These are phyloP conservation scores for Parelbella ahira DNA, from an alignment of 2,888 invertebrate genomes.

Conservation along the genomic window DNA sequence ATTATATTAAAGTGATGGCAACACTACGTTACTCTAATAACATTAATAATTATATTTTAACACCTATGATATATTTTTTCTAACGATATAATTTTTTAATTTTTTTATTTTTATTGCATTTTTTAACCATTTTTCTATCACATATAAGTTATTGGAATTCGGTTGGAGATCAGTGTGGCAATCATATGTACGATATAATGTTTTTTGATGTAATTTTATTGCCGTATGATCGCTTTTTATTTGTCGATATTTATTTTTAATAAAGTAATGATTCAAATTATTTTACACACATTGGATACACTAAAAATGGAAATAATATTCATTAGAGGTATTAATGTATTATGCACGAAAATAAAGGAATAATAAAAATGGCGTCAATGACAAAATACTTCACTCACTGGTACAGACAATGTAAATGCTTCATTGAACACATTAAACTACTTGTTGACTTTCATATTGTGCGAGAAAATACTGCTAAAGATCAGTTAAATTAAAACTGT, in stretches of 20 bases:
- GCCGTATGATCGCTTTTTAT: too few relatives aligned
- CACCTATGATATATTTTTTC: slow-evolving; percentile 20
- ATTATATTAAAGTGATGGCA: too few relatives aligned
- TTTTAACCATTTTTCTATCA: slow-evolving; percentile 41
- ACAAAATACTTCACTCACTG: not conserved
- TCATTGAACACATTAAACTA: slow-evolving; percentile 8
- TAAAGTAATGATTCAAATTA: too few relatives aligned
- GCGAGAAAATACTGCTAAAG: slow-evolving; percentile 5
- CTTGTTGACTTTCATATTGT: slow-evolving; percentile 2
- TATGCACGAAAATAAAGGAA: not conserved
- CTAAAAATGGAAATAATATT: too few relatives aligned
- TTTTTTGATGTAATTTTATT: too few relatives aligned
- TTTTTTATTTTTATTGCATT: slow-evolving; percentile 24
- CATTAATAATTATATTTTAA: slow-evolving; percentile 12
- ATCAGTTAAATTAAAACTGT: too few relatives aligned
- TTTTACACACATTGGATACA: too few relatives aligned
- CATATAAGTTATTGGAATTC: slow-evolving; percentile 46
- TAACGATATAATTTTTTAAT: slow-evolving; percentile 21
- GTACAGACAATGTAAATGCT: slow-evolving; percentile 10
- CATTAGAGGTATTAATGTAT: too few relatives aligned
- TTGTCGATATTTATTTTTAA: too few relatives aligned
- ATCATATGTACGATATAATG: too few relatives aligned
- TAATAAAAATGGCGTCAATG: not conserved
- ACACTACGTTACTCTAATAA: too few relatives aligned
- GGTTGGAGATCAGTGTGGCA: slow-evolving; percentile 31